Base-by-base conservation (phyloP, 2,797 vertebrate genomes). In the Arremon aurantiirostris region DNA sequence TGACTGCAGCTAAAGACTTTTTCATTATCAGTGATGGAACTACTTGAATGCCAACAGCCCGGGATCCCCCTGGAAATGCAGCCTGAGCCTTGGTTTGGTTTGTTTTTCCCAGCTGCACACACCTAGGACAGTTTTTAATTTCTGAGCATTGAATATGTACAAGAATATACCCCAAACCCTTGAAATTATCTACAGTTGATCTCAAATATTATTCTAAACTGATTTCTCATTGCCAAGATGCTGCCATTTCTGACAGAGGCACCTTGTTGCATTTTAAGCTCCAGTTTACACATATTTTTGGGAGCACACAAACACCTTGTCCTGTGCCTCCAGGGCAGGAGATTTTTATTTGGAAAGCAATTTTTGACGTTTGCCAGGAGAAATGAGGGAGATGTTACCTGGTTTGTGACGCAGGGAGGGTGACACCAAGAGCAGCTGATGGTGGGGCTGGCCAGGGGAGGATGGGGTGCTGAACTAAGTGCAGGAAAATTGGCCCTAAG, bases 121-220 rank as follows among this genome's bases (percentile, higher is more conserved):
- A 41, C 34, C 57, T 20, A 2, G 24, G 22, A 15, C 9, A 12
- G 12, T 13, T 90, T 50, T 61, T 34, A 68, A 9, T 18, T 57
- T 35, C 42, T 82, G 52, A 16, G 6, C n/a, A 12, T 28, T 47
- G 63, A 39, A 9, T 20, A 2, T 77, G 32, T 64, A 42, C 14
- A 42, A 2, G 14, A 73, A 46, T 3, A 14, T 3, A 17, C 50
- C 24, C 7, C 15, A 24, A 79, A 49, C 3, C 27, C 26, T 20
- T 46, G 42, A 46, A 77, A 42, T 46, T 0, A 4, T 6, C 8
- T 50, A 2, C 16, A 49, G 0, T 53, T 72, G 65, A 5, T 35
- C 75, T 35, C 28, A 28, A 34, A 5, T n/a, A 42, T 50, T 20
- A n/a, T 13, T 14, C 10, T 34, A 2, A 78, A n/a, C 46, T 19